Evolutionary conservation across 2,113 vertebrate genomes (phyloP), one percentile per base, ranked within the genome.

Genomic region (Paramormyrops kingsleyae): DNA sequence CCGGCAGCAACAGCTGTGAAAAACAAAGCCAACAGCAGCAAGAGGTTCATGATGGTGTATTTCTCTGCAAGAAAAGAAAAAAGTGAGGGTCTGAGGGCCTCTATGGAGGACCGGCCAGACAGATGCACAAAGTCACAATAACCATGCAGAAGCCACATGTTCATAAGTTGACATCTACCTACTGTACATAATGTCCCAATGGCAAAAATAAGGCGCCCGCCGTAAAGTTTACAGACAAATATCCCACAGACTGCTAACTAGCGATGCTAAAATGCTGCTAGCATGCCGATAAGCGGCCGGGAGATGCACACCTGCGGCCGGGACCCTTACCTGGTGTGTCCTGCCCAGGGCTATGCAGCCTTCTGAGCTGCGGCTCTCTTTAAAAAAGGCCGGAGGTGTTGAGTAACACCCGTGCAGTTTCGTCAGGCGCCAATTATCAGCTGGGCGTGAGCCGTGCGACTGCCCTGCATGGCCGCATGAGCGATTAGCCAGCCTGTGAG

Each of bases 21-120:
- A 17, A 93, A 80, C 50, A 93, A 87, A 42, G 87, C 83, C 31
- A 88, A 3, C 56, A 93, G 2, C 87, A 42, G 91, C 44, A 92
- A 87, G 39, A 89, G 17, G 52, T 89, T 59, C 93, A 94, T 94
- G 66, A 42, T 53, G 87, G 31, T 53, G 59, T 47, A 90, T 56
- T 12, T 88, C 42, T 87, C 91, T 91, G 84, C 5, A 52, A 88
- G 1, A 86, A 5, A 15, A 8, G n/a, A 39, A 39, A 39, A 39
- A 35, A 21, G 19, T 4, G 42, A 42, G 39, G 39, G 8, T 44
- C 15, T 83, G 19, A 83, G 42, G 42, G 15, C 2, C 77, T 83
- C 19, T 44, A 9, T 9, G 42, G 15, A 44, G 77, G 77, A 83
- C 2, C 0, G 31, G 77, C 7, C 21, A 13, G 35, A 83, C 39